Base-by-base conservation (phyloP, 1,140 invertebrate species). In the Macrosteles quadrilineatus region DNA sequence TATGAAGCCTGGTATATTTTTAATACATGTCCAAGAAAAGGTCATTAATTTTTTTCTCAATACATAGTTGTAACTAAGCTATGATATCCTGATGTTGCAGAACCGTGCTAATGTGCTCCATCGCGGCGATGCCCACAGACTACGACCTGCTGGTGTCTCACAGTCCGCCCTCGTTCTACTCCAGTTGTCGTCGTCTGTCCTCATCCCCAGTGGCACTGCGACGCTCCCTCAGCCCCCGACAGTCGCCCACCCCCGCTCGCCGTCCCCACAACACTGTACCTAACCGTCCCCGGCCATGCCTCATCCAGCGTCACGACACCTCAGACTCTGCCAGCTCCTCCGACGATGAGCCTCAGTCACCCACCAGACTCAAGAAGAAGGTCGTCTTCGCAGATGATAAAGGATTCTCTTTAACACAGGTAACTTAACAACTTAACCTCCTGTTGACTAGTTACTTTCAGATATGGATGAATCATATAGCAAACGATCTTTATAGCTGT, bases 301-400 rank as follows among this genome's bases (percentile, higher is more conserved):
- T 85, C 4, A 81, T 85, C 0, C 76, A 80, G 0, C 73, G 82
- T 3, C 72, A 78, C 0, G 78, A 79, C 4, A 78, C 79, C 19
- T 69, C 66, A 17, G n/a, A n/a, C n/a, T 31, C 47, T 1, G 53
- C 64, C 27, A 68, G 70, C 14, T 68, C 70, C 0, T 73, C 73
- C 43, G 76, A 77, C 40, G 74, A 77, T 62, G 79, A 80, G 62
- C 78, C 78, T 6, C 71, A 75, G 40, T 82, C 80, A 66, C 82
- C 82, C 3, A 83, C 81, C 3, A 81, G 80, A 68, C 77, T 78
- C 55, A 94, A 94, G 77, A 97, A 97, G 80, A 87, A 86, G 71
- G 96, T 98, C 0, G 93, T 96, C 0, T 98, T 98, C 79, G 96
- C 96, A 0, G 96, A 98, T 77, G 94, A 95, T 76, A 89, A 90